phyloP scores from a whole-genome alignment of 2,797 vertebrate genomes.

The Anguilla anguilla region DNA sequence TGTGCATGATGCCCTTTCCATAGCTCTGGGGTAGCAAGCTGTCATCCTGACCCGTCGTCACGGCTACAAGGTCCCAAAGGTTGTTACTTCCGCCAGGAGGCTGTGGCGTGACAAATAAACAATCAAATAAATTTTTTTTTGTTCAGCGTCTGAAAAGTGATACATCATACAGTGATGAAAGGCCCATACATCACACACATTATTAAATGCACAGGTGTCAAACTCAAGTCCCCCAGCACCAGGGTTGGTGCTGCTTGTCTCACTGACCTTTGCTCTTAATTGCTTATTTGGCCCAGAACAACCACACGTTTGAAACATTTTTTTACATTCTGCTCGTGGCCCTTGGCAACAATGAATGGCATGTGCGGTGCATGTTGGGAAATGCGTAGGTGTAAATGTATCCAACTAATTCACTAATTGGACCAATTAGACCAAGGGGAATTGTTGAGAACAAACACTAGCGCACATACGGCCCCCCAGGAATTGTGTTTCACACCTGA shows the following conservation, averaged over 20 bases:
- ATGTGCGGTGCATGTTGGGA: neutral
- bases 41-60: slow-evolving; percentile 91
- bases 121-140: neutral
- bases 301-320: neutral
- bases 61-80: slow-evolving; percentile 91
- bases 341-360: neutral
- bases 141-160: neutral
- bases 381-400: neutral
- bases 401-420: neutral
- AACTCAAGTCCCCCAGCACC: neutral
- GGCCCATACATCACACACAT: neutral
- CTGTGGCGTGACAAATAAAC: slow-evolving; percentile 62
- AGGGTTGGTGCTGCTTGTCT: neutral
- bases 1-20: slow-evolving; percentile 93
- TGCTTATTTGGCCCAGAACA: neutral
- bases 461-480: neutral
- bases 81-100: slow-evolving; percentile 93
- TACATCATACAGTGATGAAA: neutral
- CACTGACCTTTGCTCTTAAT: neutral
- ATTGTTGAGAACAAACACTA: slow-evolving; percentile 5
- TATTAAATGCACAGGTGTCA: neutral
- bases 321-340: neutral
- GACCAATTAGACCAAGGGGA: neutral
- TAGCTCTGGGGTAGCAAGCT: slow-evolving; percentile 91
- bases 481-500: slow-evolving; percentile 14